A percentile compares a stretch with the other conserved stretches of the same genome.
Conservation (phyloP, 2,888 invertebrate genomes). For the Lymantria monacha region DNA sequence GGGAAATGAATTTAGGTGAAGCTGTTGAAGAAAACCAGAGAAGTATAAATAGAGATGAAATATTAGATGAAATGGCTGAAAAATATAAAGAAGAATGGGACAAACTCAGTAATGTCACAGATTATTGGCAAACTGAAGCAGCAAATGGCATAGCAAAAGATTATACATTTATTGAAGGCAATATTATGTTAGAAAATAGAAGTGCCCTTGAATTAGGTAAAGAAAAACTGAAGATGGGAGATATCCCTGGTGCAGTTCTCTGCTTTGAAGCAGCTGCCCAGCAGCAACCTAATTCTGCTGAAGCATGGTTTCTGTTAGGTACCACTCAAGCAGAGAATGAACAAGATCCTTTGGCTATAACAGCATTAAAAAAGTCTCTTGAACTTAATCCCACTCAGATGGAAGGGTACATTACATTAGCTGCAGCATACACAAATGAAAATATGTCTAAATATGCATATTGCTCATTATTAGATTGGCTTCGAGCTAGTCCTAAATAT, state of each 20-base stretch:
- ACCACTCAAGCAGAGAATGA: slow-evolving; percentile 99
- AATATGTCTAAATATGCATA: slow-evolving; percentile 95
- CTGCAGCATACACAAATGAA: slow-evolving; percentile 98
- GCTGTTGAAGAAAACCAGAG: slow-evolving; percentile 59
- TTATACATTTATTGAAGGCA: slow-evolving; percentile 91
- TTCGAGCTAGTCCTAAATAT: slow-evolving; percentile 91
- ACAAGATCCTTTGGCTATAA: slow-evolving; percentile 96
- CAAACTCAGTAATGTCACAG: slow-evolving; percentile 85
- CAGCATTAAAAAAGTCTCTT: slow-evolving; percentile 93
- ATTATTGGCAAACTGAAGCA: slow-evolving; percentile 85
- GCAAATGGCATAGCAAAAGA: slow-evolving; percentile 81
- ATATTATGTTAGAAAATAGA: slow-evolving; percentile 89
- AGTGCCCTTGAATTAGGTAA: slow-evolving; percentile 94
- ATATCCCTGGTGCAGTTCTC: slow-evolving; percentile 96
- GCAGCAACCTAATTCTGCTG: slow-evolving; percentile 88
- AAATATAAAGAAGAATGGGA: slow-evolving; percentile 90
- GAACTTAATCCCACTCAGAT: slow-evolving; percentile 90
- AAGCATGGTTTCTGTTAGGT: slow-evolving; percentile 94
- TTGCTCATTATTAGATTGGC: slow-evolving; percentile 89
- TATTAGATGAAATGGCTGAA: slow-evolving; percentile 78
- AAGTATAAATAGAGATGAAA: slow-evolving; percentile 64
- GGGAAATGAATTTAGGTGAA: slow-evolving; percentile 82
- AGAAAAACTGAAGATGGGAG: slow-evolving; percentile 90
- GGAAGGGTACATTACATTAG: slow-evolving; percentile 93
- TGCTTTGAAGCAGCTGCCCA: slow-evolving; percentile 98